Evolutionary conservation across 1,140 invertebrate species (phyloP).

Genomic region (Wasmannia auropunctata): DNA sequence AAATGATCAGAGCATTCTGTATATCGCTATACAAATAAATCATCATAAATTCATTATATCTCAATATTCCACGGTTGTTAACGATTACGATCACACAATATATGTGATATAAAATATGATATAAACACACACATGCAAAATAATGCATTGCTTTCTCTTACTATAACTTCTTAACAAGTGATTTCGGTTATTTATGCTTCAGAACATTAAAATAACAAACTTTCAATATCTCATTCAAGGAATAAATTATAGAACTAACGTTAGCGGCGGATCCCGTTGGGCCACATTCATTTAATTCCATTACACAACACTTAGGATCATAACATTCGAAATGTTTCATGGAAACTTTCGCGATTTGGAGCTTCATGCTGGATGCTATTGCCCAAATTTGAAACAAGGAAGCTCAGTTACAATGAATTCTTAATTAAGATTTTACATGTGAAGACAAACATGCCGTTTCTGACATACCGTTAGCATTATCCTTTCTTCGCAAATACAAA

Average conservation of each 20-base stretch:
- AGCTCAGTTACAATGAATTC: slow-evolving; percentile 18
- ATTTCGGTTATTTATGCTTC: neutral
- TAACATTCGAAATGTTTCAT: slow-evolving; percentile 34
- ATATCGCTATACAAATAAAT: too few species aligned
- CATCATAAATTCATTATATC: neutral
- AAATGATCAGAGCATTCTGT: too few species aligned
- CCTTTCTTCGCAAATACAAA: neutral
- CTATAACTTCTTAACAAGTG: neutral
- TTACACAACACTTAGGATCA: slow-evolving; percentile 15
- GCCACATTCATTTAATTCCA: slow-evolving; percentile 32
- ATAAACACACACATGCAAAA: neutral
- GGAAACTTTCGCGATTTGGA: slow-evolving; percentile 30
- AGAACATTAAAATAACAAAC: slow-evolving; percentile 13
- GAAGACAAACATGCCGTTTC: neutral
- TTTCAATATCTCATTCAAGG: neutral
- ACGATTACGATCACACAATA: neutral
- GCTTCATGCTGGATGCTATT: neutral
- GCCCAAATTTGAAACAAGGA: neutral
- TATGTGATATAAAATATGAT: neutral
- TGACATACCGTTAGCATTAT: slow-evolving; percentile 10
- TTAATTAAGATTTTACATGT: slow-evolving; percentile 30
- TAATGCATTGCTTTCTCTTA: neutral
- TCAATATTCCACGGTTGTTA: neutral
- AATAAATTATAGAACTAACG: slow-evolving; percentile 27
- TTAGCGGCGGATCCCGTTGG: slow-evolving; percentile 17